Evolutionary conservation across 1,140 invertebrate genomes (phyloP).

Genomic region (Drosophila nigrodunni): DNA sequence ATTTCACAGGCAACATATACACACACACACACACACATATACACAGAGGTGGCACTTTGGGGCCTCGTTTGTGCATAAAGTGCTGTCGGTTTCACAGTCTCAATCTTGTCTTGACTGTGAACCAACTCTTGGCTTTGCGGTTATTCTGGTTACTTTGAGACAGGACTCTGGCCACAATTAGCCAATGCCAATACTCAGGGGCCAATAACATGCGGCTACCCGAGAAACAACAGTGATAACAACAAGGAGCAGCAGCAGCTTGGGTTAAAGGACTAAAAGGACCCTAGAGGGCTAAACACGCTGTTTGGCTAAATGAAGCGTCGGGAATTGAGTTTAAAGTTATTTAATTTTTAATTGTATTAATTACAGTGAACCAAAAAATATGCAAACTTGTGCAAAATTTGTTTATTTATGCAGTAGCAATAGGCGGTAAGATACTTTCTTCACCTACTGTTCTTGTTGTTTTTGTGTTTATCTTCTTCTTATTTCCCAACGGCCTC

Average conservation of each 20-base stretch:
- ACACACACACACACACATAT: neutral
- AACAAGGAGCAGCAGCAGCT: neutral
- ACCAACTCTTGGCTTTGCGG: conserved; percentile 39
- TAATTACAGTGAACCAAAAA: conserved; percentile 64
- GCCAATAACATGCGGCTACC: conserved; percentile 56
- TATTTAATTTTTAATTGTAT: conserved; percentile 79
- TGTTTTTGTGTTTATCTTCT: conserved; percentile 6
- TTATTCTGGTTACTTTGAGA: conserved; percentile 59
- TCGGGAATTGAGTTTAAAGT: conserved; percentile 68
- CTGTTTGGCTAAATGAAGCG: conserved; percentile 45
- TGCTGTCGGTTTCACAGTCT: conserved; percentile 10
- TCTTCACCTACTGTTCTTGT: neutral
- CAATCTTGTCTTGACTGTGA: neutral
- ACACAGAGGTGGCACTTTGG: conserved; percentile 21
- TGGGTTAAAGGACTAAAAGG: conserved; percentile 17
- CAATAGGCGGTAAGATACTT: conserved; percentile 30
- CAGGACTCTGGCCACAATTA: conserved; percentile 60
- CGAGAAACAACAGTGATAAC: neutral
- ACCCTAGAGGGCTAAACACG: conserved; percentile 14
- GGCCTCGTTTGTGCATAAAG: conserved; percentile 31
- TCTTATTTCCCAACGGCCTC: conserved; percentile 45
- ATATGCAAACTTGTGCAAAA: conserved; percentile 45
- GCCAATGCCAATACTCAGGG: conserved; percentile 46
- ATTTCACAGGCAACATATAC: neutral
- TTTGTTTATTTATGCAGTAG: conserved; percentile 77